Percentiles rank a stretch among this genome's conserved stretches.
These are phyloP conservation scores for Glaucopsyche alexis DNA, from an alignment of 2,888 invertebrate species.

Conservation along the genomic window DNA sequence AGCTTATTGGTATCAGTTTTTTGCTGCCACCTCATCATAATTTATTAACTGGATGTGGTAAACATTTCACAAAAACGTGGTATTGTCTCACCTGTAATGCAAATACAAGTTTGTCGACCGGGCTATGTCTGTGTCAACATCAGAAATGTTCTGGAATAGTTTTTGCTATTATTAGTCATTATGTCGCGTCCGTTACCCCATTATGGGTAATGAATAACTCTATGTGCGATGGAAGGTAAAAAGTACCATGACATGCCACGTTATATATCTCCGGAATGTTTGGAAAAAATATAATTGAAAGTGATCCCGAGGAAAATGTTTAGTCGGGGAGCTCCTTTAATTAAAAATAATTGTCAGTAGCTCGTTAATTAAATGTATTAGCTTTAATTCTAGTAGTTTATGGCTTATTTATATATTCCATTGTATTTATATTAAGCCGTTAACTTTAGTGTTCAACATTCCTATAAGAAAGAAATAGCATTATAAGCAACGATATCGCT, in stretches of 20 bases:
- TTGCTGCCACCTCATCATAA: background rate
- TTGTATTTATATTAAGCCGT: constrained; percentile 19
- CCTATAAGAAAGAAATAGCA: background rate
- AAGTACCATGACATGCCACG: constrained; percentile 24
- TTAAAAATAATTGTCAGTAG: constrained; percentile 13
- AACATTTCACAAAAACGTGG: constrained; percentile 19
- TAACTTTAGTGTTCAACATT: background rate
- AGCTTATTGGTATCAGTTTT: background rate
- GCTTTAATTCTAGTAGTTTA: constrained; percentile 11
- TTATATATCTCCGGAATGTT: constrained; percentile 5
- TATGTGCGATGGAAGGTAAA: background rate
- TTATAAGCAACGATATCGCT: background rate
- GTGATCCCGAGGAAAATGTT: constrained; percentile 19
- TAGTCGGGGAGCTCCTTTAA: constrained; percentile 9
- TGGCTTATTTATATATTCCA: background rate
- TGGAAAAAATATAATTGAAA: constrained; percentile 22
- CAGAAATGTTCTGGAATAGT: constrained; percentile 27
- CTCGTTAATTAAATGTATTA: constrained; percentile 22
- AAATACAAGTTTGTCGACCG: constrained; percentile 35
- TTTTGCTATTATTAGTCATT: constrained; percentile 39
- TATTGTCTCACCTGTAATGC: constrained; percentile 28
- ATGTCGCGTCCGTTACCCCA: constrained; percentile 34
- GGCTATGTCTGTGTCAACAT: constrained; percentile 37
- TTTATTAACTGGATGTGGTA: constrained; percentile 3
- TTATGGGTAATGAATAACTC: constrained; percentile 25